phyloP scores from a whole-genome alignment of 2,113 vertebrate species.

The Megaptera novaeangliae region DNA sequence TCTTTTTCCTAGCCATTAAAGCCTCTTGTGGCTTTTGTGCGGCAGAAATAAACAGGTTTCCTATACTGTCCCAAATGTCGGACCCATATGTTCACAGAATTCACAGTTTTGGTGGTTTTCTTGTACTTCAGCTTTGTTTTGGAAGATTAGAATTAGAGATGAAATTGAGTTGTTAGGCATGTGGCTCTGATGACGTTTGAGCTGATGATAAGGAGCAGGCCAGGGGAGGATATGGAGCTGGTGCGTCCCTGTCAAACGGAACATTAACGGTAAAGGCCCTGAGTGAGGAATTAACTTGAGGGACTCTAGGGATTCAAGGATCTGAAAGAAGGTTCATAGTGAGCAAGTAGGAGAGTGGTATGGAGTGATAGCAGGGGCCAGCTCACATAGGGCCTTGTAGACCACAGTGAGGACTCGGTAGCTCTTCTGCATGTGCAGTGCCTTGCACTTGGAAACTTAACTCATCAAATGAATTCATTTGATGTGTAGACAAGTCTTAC shows the following conservation, averaged over 20 bases:
- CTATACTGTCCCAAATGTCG: background rate
- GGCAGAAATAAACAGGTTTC: background rate
- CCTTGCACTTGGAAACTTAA: background rate
- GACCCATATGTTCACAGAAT: background rate
- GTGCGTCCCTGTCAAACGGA: background rate
- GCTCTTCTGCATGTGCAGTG: background rate
- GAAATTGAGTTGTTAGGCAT: background rate
- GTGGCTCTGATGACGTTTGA: background rate
- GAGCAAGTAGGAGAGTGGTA: background rate
- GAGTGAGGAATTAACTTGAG: background rate
- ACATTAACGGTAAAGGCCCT: background rate
- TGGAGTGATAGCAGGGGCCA: background rate
- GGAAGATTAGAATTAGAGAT: background rate
- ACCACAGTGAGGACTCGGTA: background rate
- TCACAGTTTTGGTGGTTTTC: background rate
- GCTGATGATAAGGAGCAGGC: background rate
- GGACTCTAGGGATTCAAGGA: background rate
- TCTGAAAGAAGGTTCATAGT: background rate
- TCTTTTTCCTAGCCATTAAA: background rate
- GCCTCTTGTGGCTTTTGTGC: background rate
- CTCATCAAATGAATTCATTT: background rate
- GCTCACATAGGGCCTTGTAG: background rate
- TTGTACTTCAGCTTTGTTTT: background rate
- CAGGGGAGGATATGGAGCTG: background rate
- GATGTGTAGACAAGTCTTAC: background rate